Conservation (phyloP, 2,888 invertebrate species). For the Drosophila falleni region DNA sequence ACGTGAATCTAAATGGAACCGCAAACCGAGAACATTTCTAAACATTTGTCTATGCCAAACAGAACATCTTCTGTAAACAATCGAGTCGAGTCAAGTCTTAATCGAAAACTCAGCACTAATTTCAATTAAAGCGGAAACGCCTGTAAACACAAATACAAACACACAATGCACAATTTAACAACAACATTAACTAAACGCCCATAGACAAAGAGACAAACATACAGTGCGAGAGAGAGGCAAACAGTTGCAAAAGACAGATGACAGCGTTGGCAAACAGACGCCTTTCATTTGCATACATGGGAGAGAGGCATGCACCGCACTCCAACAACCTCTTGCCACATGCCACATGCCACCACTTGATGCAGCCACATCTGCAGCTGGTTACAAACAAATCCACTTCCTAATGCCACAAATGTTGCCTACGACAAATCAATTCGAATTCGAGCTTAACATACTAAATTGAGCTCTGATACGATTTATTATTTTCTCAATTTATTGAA, state of each 20-base stretch:
- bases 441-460: constrained; percentile 67
- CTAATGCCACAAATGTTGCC: constrained; percentile 57
- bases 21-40: constrained; percentile 9
- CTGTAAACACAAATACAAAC: constrained; percentile 45
- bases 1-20: constrained; percentile 33
- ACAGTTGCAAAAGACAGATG: constrained; percentile 34
- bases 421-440: constrained; percentile 74
- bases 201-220: constrained; percentile 44
- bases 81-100: constrained; percentile 39
- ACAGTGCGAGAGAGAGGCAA: constrained; percentile 14
- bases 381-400: constrained; percentile 35
- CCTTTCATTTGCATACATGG: constrained; percentile 72
- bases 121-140: constrained; percentile 75
- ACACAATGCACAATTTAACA: constrained; percentile 67
- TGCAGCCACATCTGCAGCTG: constrained; percentile 26
- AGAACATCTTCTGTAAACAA: constrained; percentile 30
- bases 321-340: constrained; percentile 6
- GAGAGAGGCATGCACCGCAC: constrained; percentile 22
- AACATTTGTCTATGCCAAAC: constrained; percentile 41
- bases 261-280: constrained; percentile 50
- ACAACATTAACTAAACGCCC: constrained; percentile 66
- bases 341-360: constrained; percentile 9
- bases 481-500: constrained; percentile 8
- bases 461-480: constrained; percentile 42
- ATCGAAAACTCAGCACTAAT: constrained; percentile 73